Evolutionary conservation across 2,888 invertebrate species (phyloP), one percentile per base, ranked within the genome.

Genomic region (Sphaerophoria taeniata): DNA sequence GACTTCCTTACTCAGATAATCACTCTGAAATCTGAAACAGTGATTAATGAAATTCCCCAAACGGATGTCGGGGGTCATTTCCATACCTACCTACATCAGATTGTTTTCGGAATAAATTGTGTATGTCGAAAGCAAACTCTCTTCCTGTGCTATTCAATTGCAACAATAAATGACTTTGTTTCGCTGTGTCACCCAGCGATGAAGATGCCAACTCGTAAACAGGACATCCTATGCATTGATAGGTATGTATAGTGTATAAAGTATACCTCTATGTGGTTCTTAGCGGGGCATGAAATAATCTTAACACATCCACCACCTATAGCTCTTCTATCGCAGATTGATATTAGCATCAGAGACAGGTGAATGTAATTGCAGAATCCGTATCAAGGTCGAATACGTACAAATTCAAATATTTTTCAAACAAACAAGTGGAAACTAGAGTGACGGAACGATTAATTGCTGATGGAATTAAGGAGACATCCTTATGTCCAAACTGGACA

Each of bases 11-110:
- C 58, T 58, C 11, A 24, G 60, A 49, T 61, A 72, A 76, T 55
- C 60, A 60, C 76, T 56, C 72, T 67, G 47, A n/a, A n/a, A n/a
- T n/a, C n/a, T n/a, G n/a, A 72, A 43, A 55, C 43, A 71, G 7
- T 56, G 45, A 58, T 82, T 72, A 82, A 82, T 82, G 76, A 82
- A 82, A 82, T 82, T 72, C 72, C 39, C 51, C 65, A 63, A 67
- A 53, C 51, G 53, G 24, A 31, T 39, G 24, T 67, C 33, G 49
- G 58, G 36, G 63, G 12, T 39, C 1, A 24, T 49, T 47, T 56
- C 65, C 47, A 65, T 63, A 55, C 33, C 11, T n/a, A 24, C 24
- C 24, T 24, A 24, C 24, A 24, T 24, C 24, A 24, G 36, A 39
- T 43, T 43, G 39, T 67, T 24, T 14, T 51, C 14, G 49, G 11